Evolutionary conservation across 2,797 vertebrate species (phyloP).

Genomic region (Micropoecilia bifurca): DNA sequence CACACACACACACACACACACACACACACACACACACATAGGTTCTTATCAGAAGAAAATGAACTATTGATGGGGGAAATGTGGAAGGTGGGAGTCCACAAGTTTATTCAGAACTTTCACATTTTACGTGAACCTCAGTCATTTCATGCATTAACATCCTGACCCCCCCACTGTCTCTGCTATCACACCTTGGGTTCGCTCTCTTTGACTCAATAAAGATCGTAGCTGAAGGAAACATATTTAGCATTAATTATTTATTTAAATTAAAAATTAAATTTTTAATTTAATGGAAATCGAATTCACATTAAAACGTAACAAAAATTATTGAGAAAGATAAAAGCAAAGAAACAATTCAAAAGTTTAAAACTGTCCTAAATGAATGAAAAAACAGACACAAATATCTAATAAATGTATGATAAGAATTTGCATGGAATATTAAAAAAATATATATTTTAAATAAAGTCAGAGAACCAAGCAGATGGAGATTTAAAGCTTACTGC

Average conservation of each 20-base stretch:
- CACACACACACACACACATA: too few species aligned
- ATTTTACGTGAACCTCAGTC: background rate
- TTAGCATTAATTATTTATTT: background rate
- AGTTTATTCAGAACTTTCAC: background rate
- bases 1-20: too few species aligned
- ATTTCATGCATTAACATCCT: background rate
- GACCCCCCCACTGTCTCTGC: background rate
- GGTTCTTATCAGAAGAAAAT: background rate
- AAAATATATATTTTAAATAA: background rate
- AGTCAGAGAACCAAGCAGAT: background rate
- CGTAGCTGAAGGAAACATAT: background rate
- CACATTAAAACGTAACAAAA: background rate
- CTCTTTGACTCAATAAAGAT: background rate
- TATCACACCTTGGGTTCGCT: background rate
- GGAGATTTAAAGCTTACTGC: background rate
- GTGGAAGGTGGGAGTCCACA: background rate
- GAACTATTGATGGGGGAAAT: background rate
- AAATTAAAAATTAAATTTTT: background rate
- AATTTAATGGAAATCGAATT: background rate
- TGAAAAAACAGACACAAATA: background rate
- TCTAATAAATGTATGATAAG: background rate
- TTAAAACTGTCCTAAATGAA: background rate
- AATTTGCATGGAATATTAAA: background rate
- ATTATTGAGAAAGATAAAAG: background rate
- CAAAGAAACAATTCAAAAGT: too few species aligned